Evolutionary conservation across 1,140 invertebrate genomes (phyloP).

Genomic region (Aphidius ervi): DNA sequence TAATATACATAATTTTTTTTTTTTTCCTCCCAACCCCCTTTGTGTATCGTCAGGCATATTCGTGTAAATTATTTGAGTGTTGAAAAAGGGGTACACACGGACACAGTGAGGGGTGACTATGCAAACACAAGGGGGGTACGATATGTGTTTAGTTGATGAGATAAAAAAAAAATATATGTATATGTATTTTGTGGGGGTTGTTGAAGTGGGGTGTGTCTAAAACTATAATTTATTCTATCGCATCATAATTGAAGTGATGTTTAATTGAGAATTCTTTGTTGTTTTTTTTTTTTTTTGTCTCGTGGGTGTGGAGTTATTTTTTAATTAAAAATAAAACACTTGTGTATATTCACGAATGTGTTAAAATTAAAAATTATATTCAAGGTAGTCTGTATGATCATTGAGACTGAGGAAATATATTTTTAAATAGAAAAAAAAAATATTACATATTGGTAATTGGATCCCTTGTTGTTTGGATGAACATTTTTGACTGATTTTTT

Average conservation of each 20-base stretch:
- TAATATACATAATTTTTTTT: too few species aligned
- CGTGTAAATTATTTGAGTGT: neutral
- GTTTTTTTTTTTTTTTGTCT: too few species aligned
- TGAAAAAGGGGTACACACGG: neutral
- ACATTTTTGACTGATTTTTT: too few species aligned
- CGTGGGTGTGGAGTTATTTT: neutral
- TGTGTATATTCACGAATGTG: too few species aligned
- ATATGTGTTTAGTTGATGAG: constrained; percentile 10
- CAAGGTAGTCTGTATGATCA: too few species aligned
- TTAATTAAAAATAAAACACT: neutral
- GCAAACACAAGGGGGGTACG: constrained; percentile 2
- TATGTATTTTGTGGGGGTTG: too few species aligned
- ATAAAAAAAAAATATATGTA: neutral
- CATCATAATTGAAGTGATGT: constrained; percentile 4
- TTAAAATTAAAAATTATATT: too few species aligned
- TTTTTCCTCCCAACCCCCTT: too few species aligned
- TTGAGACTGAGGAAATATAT: too few species aligned
- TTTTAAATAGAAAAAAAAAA: too few species aligned
- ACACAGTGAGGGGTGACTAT: constrained; percentile 12
- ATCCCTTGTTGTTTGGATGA: too few species aligned
- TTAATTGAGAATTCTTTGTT: neutral
- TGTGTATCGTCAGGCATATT: neutral
- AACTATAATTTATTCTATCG: constrained; percentile 1
- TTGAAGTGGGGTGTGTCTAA: neutral
- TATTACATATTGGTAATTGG: too few species aligned